Evolutionary conservation across 2,113 vertebrate species (phyloP), one percentile per base, ranked within the genome.

Genomic region (Danionella cerebrum): DNA sequence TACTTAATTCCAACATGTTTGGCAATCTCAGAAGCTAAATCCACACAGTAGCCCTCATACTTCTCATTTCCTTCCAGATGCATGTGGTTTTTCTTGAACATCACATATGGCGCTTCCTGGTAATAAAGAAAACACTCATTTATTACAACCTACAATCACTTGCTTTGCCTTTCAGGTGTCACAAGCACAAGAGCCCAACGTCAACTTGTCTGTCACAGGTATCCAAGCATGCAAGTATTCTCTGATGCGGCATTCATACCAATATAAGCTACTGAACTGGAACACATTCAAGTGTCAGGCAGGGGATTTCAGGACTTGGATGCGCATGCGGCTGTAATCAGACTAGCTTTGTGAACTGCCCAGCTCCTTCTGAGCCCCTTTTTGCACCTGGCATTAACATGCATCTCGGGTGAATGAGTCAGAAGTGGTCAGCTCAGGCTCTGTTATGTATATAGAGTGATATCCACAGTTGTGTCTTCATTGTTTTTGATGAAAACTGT

Each of bases 21-120:
- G 86, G 96, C 96, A 88, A 99, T 99, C 91, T 99, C 95, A 86
- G 92, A 96, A 86, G 96, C 96, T 90, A 99, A 93, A 89, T 99
- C 96, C 82, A 99, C 96, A 90, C 96, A 99, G 87, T 99, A 99
- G 88, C 96, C 96, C 92, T 99, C 96, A 88, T 99, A 99, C 87
- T 92, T 94, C 57, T 99, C 96, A 90, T 99, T 99, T 85, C 96
- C 96, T 86, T 97, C 96, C 86, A 98, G 90, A 87, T 96, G 92
- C 82, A 94, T 92, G 87, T 93, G 92, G 85, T 96, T 96, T 92
- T 97, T 98, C 90, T 98, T 98, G 89, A 91, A 94, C 96, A 99
- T 99, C 84, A 99, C 96, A 83, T 99, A 99, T 70, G 96, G 96
- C 65, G 96, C 95, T 93, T 99, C 96, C 96, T 99, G 94, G 90